Conservation (phyloP, 2,113 vertebrate genomes). For the Dromaius novaehollandiae region DNA sequence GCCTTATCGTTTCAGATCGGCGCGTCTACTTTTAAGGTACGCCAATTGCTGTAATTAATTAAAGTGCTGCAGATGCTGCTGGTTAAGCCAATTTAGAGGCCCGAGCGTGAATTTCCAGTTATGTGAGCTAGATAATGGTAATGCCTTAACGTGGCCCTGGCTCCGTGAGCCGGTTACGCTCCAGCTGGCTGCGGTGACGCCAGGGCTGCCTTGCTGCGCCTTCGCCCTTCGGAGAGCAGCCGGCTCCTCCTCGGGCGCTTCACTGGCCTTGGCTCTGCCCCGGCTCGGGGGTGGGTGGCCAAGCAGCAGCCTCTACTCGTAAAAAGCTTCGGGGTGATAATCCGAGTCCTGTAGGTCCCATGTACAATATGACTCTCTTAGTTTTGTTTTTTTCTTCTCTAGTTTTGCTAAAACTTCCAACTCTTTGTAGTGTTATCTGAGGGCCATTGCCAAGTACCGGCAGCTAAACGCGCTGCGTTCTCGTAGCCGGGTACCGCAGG, state of each 20-base stretch:
- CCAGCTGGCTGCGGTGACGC: conserved; percentile 30
- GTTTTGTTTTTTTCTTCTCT: conserved; percentile 44
- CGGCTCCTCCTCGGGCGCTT: conserved; percentile 44
- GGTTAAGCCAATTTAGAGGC: conserved; percentile 74
- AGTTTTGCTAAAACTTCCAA: conserved; percentile 21
- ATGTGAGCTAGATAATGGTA: conserved; percentile 71
- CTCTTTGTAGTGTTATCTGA: background rate
- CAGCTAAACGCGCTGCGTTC: background rate
- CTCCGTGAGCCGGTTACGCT: conserved; percentile 59
- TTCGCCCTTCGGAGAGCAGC: background rate
- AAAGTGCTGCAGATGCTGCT: conserved; percentile 73
- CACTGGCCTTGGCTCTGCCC: conserved; percentile 42
- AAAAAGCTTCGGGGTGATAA: conserved; percentile 71
- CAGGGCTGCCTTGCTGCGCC: conserved; percentile 37
- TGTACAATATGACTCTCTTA: conserved; percentile 46
- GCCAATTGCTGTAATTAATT: conserved; percentile 75
- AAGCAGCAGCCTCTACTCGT: conserved; percentile 60
- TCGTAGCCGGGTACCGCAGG: background rate
- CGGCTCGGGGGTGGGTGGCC: conserved; percentile 36
- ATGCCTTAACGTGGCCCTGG: conserved; percentile 63
- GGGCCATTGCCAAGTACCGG: background rate
- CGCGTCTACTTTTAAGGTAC: conserved; percentile 70
- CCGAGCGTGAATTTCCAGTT: conserved; percentile 76
- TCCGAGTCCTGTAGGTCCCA: conserved; percentile 59
- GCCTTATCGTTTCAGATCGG: conserved; percentile 71